phyloP scores from a whole-genome alignment of 1,140 invertebrate genomes.

The Nylanderia fulva region DNA sequence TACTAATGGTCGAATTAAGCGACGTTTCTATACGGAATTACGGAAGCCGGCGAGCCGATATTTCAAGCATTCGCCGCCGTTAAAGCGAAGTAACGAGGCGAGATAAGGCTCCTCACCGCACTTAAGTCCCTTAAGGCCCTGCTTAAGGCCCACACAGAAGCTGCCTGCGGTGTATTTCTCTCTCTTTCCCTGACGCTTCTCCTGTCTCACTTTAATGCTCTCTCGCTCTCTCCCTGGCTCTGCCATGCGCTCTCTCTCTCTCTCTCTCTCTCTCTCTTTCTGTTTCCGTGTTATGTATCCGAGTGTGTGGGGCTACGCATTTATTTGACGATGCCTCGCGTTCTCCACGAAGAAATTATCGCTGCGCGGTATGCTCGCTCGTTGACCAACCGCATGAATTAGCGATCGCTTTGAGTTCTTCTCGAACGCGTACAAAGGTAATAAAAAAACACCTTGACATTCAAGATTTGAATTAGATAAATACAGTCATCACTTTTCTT shows the following conservation, averaged over 20 bases:
- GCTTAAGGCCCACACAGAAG: conserved; percentile 75
- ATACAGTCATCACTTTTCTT: background rate
- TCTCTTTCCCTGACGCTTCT: conserved; percentile 7
- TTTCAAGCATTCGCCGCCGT: conserved; percentile 83
- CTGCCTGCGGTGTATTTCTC: conserved; percentile 38
- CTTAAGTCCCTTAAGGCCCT: conserved; percentile 68
- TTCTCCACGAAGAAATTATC: conserved; percentile 77
- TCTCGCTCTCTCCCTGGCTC: background rate
- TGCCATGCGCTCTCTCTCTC: conserved; percentile 10
- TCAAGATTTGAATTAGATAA: conserved; percentile 20
- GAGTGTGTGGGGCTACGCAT: conserved; percentile 67
- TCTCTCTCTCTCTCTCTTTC: conserved; percentile 33
- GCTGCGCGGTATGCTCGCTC: conserved; percentile 73
- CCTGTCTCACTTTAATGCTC: background rate
- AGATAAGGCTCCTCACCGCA: conserved; percentile 79
- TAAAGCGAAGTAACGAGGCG: conserved; percentile 82
- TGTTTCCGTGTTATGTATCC: background rate
- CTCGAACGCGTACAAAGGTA: conserved; percentile 33
- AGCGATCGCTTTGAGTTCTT: conserved; percentile 61
- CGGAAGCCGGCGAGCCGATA: conserved; percentile 81
- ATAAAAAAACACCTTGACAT: background rate
- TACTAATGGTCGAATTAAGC: conserved; percentile 79
- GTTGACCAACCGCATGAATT: conserved; percentile 73
- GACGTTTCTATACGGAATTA: conserved; percentile 79
- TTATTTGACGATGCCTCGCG: conserved; percentile 75